Conservation (phyloP, 2,888 invertebrate species). For the Podabrus alpinus region DNA sequence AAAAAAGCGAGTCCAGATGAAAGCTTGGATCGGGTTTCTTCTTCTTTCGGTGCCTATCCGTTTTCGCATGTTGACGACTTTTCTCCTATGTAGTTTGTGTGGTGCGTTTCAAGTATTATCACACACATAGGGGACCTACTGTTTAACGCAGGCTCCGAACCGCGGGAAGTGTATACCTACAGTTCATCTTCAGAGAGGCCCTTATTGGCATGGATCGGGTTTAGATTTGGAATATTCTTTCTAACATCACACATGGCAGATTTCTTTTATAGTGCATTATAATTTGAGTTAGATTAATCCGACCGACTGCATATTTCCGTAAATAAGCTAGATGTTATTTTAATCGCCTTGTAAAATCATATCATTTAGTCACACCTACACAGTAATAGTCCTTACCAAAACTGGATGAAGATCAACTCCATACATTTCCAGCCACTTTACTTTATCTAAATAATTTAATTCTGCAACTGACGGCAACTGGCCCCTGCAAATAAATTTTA, state of each 20-base stretch:
- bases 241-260: neutral
- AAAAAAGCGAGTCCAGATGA: too few relatives aligned
- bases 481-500: constrained; percentile 62
- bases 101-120: too few relatives aligned
- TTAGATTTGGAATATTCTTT: neutral
- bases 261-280: neutral
- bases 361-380: neutral
- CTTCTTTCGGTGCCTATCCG: too few relatives aligned
- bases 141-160: too few relatives aligned
- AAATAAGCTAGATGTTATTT: neutral
- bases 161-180: too few relatives aligned
- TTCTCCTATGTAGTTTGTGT: too few relatives aligned
- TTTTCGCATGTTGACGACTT: too few relatives aligned
- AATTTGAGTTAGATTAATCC: neutral
- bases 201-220: neutral
- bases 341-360: neutral
- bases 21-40: too few relatives aligned
- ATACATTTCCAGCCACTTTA: constrained; percentile 98
- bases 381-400: constrained; percentile 70
- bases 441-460: constrained; percentile 93
- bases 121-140: too few relatives aligned
- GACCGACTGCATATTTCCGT: neutral
- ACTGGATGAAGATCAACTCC: constrained; percentile 97
- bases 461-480: constrained; percentile 91
- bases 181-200: too few relatives aligned